Conservation (phyloP, 2,797 vertebrate genomes). For the Astyanax mexicanus region DNA sequence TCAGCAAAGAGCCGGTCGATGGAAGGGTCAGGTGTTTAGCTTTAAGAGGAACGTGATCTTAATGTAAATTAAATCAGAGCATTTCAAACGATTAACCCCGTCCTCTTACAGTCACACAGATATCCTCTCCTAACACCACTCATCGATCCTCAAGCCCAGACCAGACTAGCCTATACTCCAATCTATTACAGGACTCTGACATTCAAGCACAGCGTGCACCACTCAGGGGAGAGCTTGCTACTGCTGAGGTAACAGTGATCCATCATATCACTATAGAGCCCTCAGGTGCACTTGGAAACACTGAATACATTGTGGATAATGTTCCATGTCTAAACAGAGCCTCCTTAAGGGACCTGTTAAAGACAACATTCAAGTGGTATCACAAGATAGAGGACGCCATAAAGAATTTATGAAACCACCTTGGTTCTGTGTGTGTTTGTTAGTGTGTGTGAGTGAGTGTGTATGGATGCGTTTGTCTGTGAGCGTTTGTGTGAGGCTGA, state of each 20-base stretch:
- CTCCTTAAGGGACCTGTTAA: slow-evolving; percentile 10
- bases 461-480: not conserved
- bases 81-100: slow-evolving; percentile 68
- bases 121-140: slow-evolving; percentile 66
- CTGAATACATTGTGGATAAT: slow-evolving; percentile 38
- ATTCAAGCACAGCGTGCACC: slow-evolving; percentile 38
- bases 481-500: not conserved
- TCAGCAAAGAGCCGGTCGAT: slow-evolving; percentile 28
- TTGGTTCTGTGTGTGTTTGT: not conserved
- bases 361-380: slow-evolving; percentile 31
- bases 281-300: slow-evolving; percentile 37
- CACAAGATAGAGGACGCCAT: slow-evolving; percentile 26
- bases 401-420: slow-evolving; percentile 16
- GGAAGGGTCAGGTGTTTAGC: slow-evolving; percentile 64
- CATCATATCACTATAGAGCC: slow-evolving; percentile 40
- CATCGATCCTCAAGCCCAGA: slow-evolving; percentile 40
- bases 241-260: slow-evolving; percentile 44
- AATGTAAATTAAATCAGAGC: slow-evolving; percentile 71
- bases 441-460: too few relatives aligned
- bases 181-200: slow-evolving; percentile 32
- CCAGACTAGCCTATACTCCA: slow-evolving; percentile 13
- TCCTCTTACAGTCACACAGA: slow-evolving; percentile 65
- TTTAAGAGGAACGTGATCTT: slow-evolving; percentile 71
- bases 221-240: slow-evolving; percentile 29
- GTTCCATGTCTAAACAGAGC: slow-evolving; percentile 25